Base-by-base conservation (phyloP, 2,888 invertebrate species). In the Drosophila parthenogenetica region DNA sequence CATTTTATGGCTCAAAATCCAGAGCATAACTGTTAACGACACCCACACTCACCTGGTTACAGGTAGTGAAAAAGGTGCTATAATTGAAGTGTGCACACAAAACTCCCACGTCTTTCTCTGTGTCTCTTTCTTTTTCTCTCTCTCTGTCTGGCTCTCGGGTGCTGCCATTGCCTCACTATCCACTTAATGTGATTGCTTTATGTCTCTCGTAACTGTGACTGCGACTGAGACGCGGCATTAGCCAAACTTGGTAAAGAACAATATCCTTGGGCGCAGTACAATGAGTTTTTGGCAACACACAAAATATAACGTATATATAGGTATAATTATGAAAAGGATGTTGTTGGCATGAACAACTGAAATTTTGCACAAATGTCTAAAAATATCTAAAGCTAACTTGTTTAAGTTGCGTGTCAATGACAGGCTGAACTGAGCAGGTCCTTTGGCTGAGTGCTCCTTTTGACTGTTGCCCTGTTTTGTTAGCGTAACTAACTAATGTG, bases 161-260 rank as follows among this genome's bases (percentile, higher is more conserved):
- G 70, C 39, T 19, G 46, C 13, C 29, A 42, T 8, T 43, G 48
- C 54, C 64, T 22, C 55, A 53, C 60, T 69, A 68, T 64, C 62
- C 74, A 77, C 84, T 83, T 81, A 87, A 77, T 81, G 71, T 74
- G 84, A 81, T 81, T 81, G 78, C 74, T 62, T 67, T 58, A 73
- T 48, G 74, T 64, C 70, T 29, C 62, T 11, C 32, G 73, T 29
- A 39, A 19, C 48, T 43, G 39, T 2, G 35, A 35, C 35, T 39
- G 39, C 37, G 46, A 22, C 61, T 25, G 42, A 63, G 45, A 14
- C 57, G 51, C 69, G 72, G 51, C 69, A 80, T 77, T 80, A 65
- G 22, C 49, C 37, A 54, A 66, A 49, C 49, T 29, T 29, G 29
- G 54, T 77, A 40, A 58, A 79, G 65, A 50, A 43, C 59, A 66